Conservation (phyloP, 2,797 vertebrate species). For the Pteronotus mesoamericanus region DNA sequence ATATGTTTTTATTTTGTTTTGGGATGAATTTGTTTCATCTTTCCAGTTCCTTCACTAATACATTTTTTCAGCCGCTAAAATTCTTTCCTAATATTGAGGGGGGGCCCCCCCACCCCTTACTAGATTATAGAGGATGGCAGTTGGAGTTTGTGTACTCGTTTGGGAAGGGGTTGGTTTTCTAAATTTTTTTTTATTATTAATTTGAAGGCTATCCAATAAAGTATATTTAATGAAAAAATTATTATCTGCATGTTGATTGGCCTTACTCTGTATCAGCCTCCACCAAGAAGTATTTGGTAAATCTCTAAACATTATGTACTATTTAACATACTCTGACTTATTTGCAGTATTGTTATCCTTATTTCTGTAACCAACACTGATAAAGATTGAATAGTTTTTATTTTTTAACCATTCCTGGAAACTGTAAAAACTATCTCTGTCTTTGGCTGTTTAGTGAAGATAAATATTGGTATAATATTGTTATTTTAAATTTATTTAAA, state of each 20-base stretch:
- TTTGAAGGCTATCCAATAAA: not conserved
- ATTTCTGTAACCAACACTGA: not conserved
- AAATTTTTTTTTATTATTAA: not conserved
- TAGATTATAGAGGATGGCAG: not conserved
- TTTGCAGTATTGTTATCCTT: not conserved
- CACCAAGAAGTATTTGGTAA: not conserved
- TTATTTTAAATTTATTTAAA: slow-evolving; percentile 4
- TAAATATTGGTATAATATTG: not conserved
- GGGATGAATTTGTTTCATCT: not conserved
- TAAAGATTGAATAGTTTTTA: not conserved
- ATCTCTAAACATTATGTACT: not conserved
- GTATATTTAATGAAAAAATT: not conserved
- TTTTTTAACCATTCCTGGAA: not conserved
- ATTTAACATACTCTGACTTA: not conserved
- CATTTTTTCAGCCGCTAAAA: not conserved
- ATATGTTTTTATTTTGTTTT: not conserved
- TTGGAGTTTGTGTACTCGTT: not conserved
- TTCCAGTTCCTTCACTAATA: not conserved
- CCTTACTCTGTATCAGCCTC: not conserved
- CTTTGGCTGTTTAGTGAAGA: not conserved
- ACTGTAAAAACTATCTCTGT: not conserved
- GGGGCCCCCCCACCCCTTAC: not conserved
- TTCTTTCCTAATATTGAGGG: not conserved
- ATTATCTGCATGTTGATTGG: not conserved
- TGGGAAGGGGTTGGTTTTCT: not conserved